phyloP scores from a whole-genome alignment of 2,888 invertebrate species.

The Syrista parreyssii region DNA sequence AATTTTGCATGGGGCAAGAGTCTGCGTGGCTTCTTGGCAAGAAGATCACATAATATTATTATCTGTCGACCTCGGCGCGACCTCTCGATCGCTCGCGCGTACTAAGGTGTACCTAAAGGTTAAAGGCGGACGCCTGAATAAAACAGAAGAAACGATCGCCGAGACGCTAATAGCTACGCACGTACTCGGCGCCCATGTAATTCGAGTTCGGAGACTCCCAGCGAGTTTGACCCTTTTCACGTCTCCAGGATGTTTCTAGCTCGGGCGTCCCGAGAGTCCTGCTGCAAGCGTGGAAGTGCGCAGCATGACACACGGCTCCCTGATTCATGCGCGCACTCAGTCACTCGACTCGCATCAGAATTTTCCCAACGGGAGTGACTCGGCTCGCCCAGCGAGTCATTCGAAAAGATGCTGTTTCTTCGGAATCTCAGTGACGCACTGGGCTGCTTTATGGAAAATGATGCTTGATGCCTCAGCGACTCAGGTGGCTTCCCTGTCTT shows the following conservation, averaged over 20 bases:
- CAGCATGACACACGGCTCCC: conserved; percentile 29
- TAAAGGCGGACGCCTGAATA: too few relatives aligned
- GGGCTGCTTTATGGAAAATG: background rate
- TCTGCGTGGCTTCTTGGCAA: background rate
- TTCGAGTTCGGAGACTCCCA: background rate
- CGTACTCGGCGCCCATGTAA: background rate
- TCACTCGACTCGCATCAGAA: background rate
- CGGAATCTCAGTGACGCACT: background rate
- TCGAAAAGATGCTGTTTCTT: background rate
- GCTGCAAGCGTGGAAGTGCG: conserved; percentile 9
- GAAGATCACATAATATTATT: background rate
- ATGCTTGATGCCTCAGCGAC: background rate
- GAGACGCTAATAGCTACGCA: background rate
- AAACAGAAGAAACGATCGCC: too few relatives aligned
- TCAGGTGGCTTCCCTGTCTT: background rate
- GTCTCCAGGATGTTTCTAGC: background rate
- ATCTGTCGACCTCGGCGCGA: too few relatives aligned
- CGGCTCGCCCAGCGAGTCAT: background rate
- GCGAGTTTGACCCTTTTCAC: background rate
- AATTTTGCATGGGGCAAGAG: background rate
- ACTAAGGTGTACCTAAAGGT: too few relatives aligned
- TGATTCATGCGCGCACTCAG: conserved; percentile 28
- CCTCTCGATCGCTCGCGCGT: too few relatives aligned
- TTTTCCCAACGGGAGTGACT: background rate
- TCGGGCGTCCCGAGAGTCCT: background rate